These are phyloP conservation scores for Sinotaia quadrata DNA, from an alignment of 2,888 invertebrate genomes.

Conservation along the genomic window DNA sequence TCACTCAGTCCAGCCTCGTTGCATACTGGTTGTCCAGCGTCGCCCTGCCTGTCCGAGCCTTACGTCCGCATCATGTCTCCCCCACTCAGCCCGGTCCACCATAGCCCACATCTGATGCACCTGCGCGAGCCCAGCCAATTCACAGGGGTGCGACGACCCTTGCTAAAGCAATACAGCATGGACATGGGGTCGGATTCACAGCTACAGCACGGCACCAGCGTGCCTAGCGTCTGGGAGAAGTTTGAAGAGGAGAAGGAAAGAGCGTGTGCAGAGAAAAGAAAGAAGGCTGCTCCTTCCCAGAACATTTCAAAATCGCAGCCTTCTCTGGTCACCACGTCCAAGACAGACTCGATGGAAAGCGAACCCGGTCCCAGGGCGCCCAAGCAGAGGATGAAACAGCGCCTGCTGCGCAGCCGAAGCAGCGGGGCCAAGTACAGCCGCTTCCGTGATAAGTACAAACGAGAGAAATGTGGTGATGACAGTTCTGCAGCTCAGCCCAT, in stretches of 20 bases:
- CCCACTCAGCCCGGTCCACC: slow-evolving; percentile 34
- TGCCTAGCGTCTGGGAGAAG: slow-evolving; percentile 39
- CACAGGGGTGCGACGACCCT: slow-evolving; percentile 33
- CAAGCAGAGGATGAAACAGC: slow-evolving; percentile 33
- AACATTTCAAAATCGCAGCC: slow-evolving; percentile 45
- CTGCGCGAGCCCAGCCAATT: slow-evolving; percentile 24
- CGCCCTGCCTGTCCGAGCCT: slow-evolving; percentile 32
- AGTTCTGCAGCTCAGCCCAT: slow-evolving; percentile 25
- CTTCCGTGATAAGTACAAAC: slow-evolving; percentile 45
- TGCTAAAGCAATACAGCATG: slow-evolving; percentile 45
- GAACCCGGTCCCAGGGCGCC: slow-evolving; percentile 25
- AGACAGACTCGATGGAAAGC: slow-evolving; percentile 29
- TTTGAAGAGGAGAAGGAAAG: slow-evolving; percentile 26
- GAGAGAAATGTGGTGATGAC: slow-evolving; percentile 32
- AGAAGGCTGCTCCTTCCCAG: not conserved
- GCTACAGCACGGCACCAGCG: slow-evolving; percentile 32
- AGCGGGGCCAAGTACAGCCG: slow-evolving; percentile 49
- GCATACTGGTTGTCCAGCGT: slow-evolving; percentile 4
- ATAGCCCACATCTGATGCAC: slow-evolving; percentile 32
- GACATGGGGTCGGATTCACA: slow-evolving; percentile 39
- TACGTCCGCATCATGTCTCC: slow-evolving; percentile 36
- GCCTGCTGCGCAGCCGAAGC: slow-evolving; percentile 42
- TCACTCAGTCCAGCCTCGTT: slow-evolving; percentile 16
- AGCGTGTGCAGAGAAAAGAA: not conserved
- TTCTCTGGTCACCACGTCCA: slow-evolving; percentile 27